phyloP scores from a whole-genome alignment of 2,113 vertebrate species.

The Chlamydotis undulata region DNA sequence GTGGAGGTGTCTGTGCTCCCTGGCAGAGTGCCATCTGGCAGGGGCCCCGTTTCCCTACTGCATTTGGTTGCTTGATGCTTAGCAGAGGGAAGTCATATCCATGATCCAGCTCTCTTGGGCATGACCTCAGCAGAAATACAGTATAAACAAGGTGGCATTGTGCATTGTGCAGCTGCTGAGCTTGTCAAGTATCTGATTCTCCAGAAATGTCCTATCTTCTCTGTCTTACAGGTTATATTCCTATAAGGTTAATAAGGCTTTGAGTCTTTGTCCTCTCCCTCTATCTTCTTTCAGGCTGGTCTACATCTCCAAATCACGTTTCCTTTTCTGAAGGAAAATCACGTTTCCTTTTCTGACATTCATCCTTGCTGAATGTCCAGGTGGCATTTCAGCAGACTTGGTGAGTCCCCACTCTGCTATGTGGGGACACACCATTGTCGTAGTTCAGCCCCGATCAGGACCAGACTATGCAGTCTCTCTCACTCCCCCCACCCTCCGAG shows the following conservation, averaged over 20 bases:
- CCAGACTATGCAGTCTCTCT: too few species aligned
- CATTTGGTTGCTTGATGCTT: not conserved
- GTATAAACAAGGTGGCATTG: not conserved
- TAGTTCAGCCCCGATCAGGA: too few species aligned
- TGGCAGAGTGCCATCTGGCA: not conserved
- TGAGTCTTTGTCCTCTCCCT: not conserved
- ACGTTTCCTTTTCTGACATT: not conserved
- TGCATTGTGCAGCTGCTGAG: not conserved
- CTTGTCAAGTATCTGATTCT: not conserved
- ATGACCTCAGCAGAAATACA: not conserved
- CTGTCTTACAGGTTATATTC: not conserved
- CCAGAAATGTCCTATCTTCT: not conserved
- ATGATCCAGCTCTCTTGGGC: not conserved
- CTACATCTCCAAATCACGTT: not conserved
- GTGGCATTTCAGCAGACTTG: not conserved
- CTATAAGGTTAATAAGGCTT: not conserved
- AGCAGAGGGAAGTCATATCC: not conserved
- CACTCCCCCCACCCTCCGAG: too few species aligned
- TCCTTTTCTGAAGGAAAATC: not conserved
- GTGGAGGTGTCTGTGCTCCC: not conserved
- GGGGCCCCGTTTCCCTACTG: accelerated
- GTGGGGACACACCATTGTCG: not conserved
- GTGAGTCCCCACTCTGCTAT: not conserved
- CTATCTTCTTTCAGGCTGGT: not conserved
- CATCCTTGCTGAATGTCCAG: not conserved